Percentiles rank a stretch among this genome's conserved stretches.
phyloP scores from a whole-genome alignment of 2,797 vertebrate genomes.

The Etheostoma nigrum region DNA sequence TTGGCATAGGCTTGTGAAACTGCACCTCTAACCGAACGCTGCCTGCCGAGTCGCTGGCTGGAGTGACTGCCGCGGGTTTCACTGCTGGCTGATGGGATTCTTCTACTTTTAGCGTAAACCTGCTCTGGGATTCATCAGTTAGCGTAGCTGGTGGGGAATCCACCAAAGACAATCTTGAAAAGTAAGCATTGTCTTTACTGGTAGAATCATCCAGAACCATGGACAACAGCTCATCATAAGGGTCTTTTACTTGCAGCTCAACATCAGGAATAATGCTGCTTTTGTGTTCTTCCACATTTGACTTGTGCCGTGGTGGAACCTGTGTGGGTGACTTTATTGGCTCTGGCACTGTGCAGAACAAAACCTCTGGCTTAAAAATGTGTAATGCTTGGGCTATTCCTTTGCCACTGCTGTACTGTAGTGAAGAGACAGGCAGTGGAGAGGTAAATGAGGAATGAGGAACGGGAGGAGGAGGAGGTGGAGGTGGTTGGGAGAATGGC shows the following conservation, averaged over 20 bases:
- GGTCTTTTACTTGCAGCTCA: slow-evolving; percentile 64
- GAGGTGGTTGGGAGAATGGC: slow-evolving; percentile 37
- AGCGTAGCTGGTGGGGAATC: slow-evolving; percentile 5
- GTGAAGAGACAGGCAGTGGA: slow-evolving; percentile 36
- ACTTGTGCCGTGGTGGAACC: slow-evolving; percentile 19
- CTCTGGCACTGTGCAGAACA: slow-evolving; percentile 40
- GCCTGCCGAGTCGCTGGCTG: slow-evolving; percentile 9
- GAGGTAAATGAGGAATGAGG: slow-evolving; percentile 59
- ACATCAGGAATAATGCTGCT: slow-evolving; percentile 28
- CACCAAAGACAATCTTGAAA: slow-evolving; percentile 11
- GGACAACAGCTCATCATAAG: slow-evolving; percentile 74
- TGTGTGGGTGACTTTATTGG: slow-evolving; percentile 21
- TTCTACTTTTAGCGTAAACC: slow-evolving; percentile 23
- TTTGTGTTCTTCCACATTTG: slow-evolving; percentile 15
- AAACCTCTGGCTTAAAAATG: slow-evolving; percentile 37
- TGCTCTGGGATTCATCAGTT: slow-evolving; percentile 36
- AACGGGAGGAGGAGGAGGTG: slow-evolving; percentile 18
- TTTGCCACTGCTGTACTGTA: slow-evolving; percentile 43
- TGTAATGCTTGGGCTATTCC: slow-evolving; percentile 16
- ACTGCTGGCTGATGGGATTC: slow-evolving; percentile 15
- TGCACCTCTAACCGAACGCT: slow-evolving; percentile 35
- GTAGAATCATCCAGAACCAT: slow-evolving; percentile 61
- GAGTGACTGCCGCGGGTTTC: slow-evolving; percentile 1
- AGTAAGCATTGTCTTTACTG: slow-evolving; percentile 25
- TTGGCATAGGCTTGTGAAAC: slow-evolving; percentile 54